Conservation (phyloP, 2,888 invertebrate species). For the Argyra leucocephala region DNA sequence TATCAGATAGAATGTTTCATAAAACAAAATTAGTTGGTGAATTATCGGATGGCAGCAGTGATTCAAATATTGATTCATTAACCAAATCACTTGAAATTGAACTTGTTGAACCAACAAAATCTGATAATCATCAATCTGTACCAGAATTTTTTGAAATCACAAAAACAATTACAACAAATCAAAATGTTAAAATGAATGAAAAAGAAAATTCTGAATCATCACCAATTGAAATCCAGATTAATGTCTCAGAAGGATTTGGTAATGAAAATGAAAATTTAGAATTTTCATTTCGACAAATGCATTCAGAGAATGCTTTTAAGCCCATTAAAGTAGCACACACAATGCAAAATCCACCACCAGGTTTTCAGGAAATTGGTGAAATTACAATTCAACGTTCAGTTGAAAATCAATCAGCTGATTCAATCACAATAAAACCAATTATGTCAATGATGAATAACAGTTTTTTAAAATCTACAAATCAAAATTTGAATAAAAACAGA, state of each 20-base stretch:
- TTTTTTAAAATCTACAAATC: not conserved
- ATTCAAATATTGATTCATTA: not conserved
- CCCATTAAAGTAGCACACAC: not conserved
- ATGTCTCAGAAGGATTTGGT: slow-evolving; percentile 39
- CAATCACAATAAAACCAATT: not conserved
- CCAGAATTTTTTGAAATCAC: not conserved
- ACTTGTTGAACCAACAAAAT: not conserved
- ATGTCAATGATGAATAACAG: slow-evolving; percentile 12
- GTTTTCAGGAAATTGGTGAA: slow-evolving; percentile 12
- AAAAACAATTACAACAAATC: not conserved
- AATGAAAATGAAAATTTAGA: slow-evolving; percentile 39
- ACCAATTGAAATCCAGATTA: slow-evolving; percentile 41
- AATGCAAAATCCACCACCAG: not conserved
- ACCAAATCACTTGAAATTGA: slow-evolving; percentile 10
- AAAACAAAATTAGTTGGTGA: not conserved
- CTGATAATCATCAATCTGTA: not conserved
- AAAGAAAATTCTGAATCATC: slow-evolving; percentile 37
- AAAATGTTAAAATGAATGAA: not conserved
- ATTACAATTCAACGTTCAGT: slow-evolving; percentile 6
- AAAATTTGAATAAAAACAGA: not conserved
- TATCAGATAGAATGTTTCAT: not conserved
- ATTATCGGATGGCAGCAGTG: not conserved
- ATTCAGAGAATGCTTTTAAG: not conserved
- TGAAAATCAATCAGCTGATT: not conserved
- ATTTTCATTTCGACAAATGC: slow-evolving; percentile 36